A percentile compares a stretch with the other conserved stretches of the same genome.
Evolutionary conservation across 2,888 invertebrate species (phyloP).

Genomic region (Liodrosophila aerea): DNA sequence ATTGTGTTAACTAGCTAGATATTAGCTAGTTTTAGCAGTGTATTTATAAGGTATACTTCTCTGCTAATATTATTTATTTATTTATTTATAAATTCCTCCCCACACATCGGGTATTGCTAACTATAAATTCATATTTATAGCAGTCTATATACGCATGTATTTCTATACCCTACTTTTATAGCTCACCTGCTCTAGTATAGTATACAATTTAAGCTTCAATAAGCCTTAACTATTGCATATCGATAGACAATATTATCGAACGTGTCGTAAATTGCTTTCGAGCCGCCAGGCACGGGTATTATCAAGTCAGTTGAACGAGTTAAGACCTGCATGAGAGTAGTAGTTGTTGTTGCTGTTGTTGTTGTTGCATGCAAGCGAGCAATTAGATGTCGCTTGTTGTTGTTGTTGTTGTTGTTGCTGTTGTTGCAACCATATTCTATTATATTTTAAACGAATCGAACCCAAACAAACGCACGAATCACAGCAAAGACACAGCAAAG

Average conservation of each 20-base stretch:
- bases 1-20: no score
- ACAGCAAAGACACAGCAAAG: conserved; percentile 55
- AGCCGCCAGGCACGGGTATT: conserved; percentile 46
- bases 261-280: conserved; percentile 42
- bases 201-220: conserved; percentile 7
- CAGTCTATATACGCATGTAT: no score
- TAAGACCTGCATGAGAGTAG: conserved; percentile 27
- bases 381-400: background rate
- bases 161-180: no score
- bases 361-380: conserved; percentile 18
- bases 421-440: conserved; percentile 56
- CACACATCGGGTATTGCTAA: no score
- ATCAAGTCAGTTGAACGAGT: conserved; percentile 33
- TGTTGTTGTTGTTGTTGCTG: conserved; percentile 15
- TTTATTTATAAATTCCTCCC: no score
- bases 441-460: conserved; percentile 49
- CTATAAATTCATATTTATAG: no score
- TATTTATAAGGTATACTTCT: no score
- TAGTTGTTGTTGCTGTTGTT: conserved; percentile 24
- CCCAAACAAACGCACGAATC: conserved; percentile 61
- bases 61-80: no score
- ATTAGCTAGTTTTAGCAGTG: no score
- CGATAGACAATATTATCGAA: conserved; percentile 29
- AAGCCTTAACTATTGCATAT: conserved; percentile 2
- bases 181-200: no score